Base-by-base conservation (phyloP, 92 coral and sea anemone species). In the Umimayanthus chanpuru region DNA sequence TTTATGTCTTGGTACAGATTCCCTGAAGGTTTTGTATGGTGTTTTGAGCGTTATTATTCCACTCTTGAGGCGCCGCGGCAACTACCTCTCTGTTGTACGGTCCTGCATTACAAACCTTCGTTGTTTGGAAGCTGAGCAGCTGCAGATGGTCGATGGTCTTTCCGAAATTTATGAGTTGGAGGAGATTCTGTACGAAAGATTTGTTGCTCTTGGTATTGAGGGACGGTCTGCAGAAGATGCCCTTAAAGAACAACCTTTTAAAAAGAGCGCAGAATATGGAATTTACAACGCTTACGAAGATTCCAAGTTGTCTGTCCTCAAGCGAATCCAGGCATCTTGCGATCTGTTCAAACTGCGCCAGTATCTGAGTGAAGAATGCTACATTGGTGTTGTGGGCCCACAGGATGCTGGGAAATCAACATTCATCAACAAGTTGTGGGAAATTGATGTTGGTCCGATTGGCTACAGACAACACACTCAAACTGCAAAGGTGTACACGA, bases 341-440 rank as follows among this genome's bases (percentile, higher is more conserved):
- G 64, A 79, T 25, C 32, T 79, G 65, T 79, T 79, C 64, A 53
- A 50, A 68, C 64, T 79, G 68, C 82, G 82, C 32, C 65, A 47
- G 43, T 5, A 2, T 79, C 64, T 79, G 32, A 79, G 50, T 43
- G 40, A 50, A 26, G 64, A 50, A n/a, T 79, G 82, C 44, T 79
- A 47, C 68, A 79, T 79, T 79, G 82, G 82, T 21, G 64, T 79
- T 49, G 82, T 79, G 58, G 82, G 82, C 23, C 82, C 82, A 55
- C 82, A 79, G 68, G 82, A 79, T 79, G 82, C 82, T 29, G 82
- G 82, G 23, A 79, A 79, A 55, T 47, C 82, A 16, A 79, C 82
- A 14, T 55, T 79, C 16, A 79, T 79, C 21, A 79, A 50, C 58
- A 23, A 49, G 82, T 4, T 50, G 30, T 79, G 82, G 82, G 82